phyloP scores from a whole-genome alignment of 1,140 invertebrate species.

The Matsumurasca onukii region DNA sequence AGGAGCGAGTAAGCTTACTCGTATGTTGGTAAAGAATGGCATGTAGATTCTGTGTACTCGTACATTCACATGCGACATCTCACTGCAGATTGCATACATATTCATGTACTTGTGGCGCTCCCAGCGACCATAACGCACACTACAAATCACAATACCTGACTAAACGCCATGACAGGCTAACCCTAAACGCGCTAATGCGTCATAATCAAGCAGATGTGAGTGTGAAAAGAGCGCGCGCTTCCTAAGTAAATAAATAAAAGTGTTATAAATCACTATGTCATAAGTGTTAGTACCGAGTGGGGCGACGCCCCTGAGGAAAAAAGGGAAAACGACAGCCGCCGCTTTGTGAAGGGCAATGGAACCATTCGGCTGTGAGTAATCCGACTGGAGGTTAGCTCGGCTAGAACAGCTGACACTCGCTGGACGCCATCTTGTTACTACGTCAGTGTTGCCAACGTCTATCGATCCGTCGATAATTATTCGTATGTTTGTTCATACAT shows the following conservation, averaged over 20 bases:
- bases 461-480: constrained; percentile 16
- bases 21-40: too few relatives aligned
- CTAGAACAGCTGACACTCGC: constrained; percentile 22
- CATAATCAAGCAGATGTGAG: constrained; percentile 21
- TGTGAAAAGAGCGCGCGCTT: constrained; percentile 20
- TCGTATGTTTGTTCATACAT: constrained; percentile 25
- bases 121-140: not conserved
- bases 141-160: not conserved
- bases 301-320: constrained; percentile 14
- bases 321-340: not conserved
- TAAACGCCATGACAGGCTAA: not conserved
- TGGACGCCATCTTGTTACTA: constrained; percentile 13
- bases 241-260: constrained; percentile 24
- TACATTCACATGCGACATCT: too few relatives aligned
- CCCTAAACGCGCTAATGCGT: constrained; percentile 24
- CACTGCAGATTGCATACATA: too few relatives aligned
- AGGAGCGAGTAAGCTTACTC: too few relatives aligned
- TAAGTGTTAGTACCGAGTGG: constrained; percentile 14
- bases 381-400: constrained; percentile 25
- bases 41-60: too few relatives aligned
- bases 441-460: constrained; percentile 25
- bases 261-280: constrained; percentile 27
- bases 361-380: constrained; percentile 25
- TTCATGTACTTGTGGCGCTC: not conserved
- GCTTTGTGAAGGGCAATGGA: constrained; percentile 22